phyloP scores from a whole-genome alignment of 2,113 vertebrate species.

The Rhombomys opimus region DNA sequence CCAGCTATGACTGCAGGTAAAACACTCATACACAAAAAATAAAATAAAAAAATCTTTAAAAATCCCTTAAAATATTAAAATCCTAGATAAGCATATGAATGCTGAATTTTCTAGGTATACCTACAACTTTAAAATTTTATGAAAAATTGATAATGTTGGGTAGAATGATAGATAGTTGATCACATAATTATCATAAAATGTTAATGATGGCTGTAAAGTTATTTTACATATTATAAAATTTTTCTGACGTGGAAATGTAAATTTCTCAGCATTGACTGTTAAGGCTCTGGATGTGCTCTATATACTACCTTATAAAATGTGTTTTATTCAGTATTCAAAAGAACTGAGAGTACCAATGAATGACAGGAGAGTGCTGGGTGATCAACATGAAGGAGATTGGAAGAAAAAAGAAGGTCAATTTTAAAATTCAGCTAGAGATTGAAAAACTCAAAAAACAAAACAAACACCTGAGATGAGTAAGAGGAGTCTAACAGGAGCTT shows the following conservation, averaged over 20 bases:
- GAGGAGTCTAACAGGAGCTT: neutral
- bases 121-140: neutral
- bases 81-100: neutral
- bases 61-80: neutral
- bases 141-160: neutral
- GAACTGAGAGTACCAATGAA: neutral
- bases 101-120: neutral
- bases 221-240: neutral
- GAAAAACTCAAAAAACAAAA: neutral
- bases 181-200: neutral
- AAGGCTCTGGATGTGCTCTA: no score
- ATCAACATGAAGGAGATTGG: neutral
- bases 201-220: neutral
- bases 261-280: neutral
- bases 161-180: neutral
- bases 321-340: neutral
- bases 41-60: neutral
- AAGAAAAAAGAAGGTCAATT: neutral
- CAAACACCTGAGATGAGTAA: neutral
- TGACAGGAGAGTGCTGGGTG: neutral
- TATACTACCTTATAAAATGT: neutral
- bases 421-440: neutral
- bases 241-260: neutral
- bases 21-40: neutral
- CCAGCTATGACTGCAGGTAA: neutral